A percentile compares a stretch with the other conserved stretches of the same genome.
Conservation (phyloP, 2,888 invertebrate genomes). For the Eupithecia tripunctaria region DNA sequence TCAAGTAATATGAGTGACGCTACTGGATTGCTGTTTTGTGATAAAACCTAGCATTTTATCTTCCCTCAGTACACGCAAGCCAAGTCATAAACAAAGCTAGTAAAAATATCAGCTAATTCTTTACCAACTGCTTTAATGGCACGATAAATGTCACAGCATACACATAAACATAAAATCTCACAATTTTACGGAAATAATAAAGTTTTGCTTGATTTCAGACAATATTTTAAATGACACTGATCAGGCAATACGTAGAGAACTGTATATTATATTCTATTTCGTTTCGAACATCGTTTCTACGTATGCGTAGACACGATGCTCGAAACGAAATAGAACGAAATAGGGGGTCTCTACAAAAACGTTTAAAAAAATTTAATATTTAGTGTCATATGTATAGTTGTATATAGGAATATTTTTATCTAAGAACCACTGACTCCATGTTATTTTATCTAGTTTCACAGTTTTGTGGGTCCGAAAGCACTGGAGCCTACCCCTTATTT, state of each 20-base stretch:
- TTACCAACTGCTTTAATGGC: slow-evolving; percentile 42
- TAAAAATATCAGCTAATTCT: slow-evolving; percentile 47
- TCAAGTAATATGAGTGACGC: not conserved
- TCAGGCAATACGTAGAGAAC: not conserved
- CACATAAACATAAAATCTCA: slow-evolving; percentile 56
- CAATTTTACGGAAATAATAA: slow-evolving; percentile 70
- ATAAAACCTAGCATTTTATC: slow-evolving; percentile 22
- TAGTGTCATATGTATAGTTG: too few relatives aligned
- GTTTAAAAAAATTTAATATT: too few relatives aligned
- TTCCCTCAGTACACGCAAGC: slow-evolving; percentile 40
- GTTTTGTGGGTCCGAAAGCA: too few relatives aligned
- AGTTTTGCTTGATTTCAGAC: slow-evolving; percentile 48
- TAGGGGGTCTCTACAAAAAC: too few relatives aligned
- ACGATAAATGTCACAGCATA: slow-evolving; percentile 49
- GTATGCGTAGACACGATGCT: too few relatives aligned
- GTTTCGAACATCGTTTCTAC: too few relatives aligned
- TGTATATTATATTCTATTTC: not conserved
- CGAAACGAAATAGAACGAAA: too few relatives aligned
- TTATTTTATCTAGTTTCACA: too few relatives aligned
- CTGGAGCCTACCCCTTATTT: not conserved
- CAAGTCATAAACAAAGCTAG: slow-evolving; percentile 40
- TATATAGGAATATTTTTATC: too few relatives aligned
- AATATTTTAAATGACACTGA: too few relatives aligned
- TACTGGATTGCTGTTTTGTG: slow-evolving; percentile 4
- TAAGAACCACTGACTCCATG: too few relatives aligned